phyloP scores from a whole-genome alignment of 2,888 invertebrate species.

The Allophyes oxyacanthae region DNA sequence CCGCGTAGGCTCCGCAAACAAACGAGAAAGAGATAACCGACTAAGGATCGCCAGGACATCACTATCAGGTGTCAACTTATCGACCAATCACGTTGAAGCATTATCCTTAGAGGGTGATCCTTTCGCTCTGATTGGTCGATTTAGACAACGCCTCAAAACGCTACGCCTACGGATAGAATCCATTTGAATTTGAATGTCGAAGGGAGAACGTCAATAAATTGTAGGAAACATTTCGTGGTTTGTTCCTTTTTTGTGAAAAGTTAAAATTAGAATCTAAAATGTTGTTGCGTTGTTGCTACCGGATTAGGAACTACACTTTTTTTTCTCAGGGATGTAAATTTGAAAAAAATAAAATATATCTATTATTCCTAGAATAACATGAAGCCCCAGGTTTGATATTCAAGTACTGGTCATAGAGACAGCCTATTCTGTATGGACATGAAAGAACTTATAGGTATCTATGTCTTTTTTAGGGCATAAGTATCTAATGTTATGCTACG shows the following conservation, averaged over 20 bases:
- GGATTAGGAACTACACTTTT: no score
- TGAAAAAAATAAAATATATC: no score
- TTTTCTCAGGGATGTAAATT: no score
- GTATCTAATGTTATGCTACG: no score
- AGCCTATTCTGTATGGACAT: no score
- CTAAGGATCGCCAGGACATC: slow-evolving; percentile 78
- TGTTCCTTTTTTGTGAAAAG: slow-evolving; percentile 13
- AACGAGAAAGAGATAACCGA: slow-evolving; percentile 70
- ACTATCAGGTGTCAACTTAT: slow-evolving; percentile 64
- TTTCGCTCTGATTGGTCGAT: slow-evolving; percentile 77
- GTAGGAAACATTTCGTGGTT: slow-evolving; percentile 20
- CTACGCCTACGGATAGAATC: slow-evolving; percentile 78
- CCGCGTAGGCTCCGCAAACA: slow-evolving; percentile 8
- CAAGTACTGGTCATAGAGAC: no score
- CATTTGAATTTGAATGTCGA: slow-evolving; percentile 83
- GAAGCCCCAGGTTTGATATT: no score
- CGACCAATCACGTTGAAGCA: slow-evolving; percentile 72
- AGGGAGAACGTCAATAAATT: slow-evolving; percentile 67
- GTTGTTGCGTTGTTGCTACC: no score
- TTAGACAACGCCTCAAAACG: slow-evolving; percentile 80
- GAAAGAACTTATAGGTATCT: no score
- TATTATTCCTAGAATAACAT: no score
- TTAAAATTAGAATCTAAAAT: not conserved
- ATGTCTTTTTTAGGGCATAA: no score
- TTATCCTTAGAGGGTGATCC: slow-evolving; percentile 85